Percentiles rank a stretch among this genome's conserved stretches.
Conservation (phyloP, 64 coral and sea anemone genomes). For the Porites australiensis region DNA sequence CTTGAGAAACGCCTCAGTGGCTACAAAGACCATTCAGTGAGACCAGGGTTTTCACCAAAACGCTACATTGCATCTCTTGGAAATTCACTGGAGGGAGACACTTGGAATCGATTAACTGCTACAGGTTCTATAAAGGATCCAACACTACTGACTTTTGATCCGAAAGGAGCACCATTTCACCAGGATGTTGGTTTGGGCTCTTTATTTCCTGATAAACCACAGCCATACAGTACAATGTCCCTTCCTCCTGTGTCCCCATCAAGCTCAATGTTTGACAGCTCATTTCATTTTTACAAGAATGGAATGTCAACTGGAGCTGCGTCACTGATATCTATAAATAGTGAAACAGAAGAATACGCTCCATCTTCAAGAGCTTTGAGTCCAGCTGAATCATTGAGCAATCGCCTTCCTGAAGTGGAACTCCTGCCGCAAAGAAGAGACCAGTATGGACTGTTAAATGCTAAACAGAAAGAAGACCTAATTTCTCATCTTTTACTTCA, state of each 20-base stretch:
- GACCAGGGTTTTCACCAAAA: conserved; percentile 97
- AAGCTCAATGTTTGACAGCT: conserved; percentile 90
- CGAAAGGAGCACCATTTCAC: conserved; percentile 36
- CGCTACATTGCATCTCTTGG: conserved; percentile 91
- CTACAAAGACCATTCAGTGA: conserved; percentile 73
- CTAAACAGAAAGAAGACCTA: conserved; percentile 80
- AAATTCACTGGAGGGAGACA: conserved; percentile 74
- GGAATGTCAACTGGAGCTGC: conserved; percentile 99
- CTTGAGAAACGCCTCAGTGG: conserved; percentile 77
- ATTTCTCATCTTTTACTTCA: conserved; percentile 81
- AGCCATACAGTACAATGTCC: conserved; percentile 98
- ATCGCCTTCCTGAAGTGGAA: conserved; percentile 81
- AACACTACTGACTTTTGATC: conserved; percentile 43
- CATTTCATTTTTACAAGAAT: conserved; percentile 95
- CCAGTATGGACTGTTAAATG: conserved; percentile 62
- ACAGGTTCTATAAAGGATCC: conserved; percentile 81
- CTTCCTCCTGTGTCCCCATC: conserved; percentile 96
- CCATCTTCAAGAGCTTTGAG: conserved; percentile 88
- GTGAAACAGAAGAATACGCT: conserved; percentile 82
- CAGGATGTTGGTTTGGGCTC: background rate
- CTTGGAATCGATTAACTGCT: conserved; percentile 79
- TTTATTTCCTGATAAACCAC: conserved; percentile 80
- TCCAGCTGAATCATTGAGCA: conserved; percentile 82
- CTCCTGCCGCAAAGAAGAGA: conserved; percentile 64
- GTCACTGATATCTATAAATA: conserved; percentile 87